phyloP scores from a whole-genome alignment of 1,140 invertebrate species.

The Ditylenchus dipsaci region DNA sequence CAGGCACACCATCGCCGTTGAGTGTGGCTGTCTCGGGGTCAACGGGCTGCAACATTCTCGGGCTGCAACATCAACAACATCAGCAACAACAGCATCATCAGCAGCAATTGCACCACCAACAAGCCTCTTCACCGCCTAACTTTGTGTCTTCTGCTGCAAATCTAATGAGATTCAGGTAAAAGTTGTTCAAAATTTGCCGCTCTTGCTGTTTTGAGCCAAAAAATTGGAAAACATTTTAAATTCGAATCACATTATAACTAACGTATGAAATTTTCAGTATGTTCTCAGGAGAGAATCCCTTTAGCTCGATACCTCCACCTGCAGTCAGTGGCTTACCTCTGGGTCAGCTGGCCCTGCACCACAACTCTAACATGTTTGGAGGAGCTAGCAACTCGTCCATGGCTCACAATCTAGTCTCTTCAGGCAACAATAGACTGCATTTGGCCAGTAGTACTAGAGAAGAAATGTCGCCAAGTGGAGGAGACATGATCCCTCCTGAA shows the following conservation, averaged over 20 bases:
- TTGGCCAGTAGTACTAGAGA: neutral
- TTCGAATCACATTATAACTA: too few species aligned
- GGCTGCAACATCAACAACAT: neutral
- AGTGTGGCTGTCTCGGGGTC: neutral
- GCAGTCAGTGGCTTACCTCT: neutral
- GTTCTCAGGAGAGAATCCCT: slow-evolving; percentile 2
- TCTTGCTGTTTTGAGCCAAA: too few species aligned
- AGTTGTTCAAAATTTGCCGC: too few species aligned
- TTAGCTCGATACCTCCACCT: neutral
- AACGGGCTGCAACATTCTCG: too few species aligned
- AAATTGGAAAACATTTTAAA: too few species aligned
- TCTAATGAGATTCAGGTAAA: slow-evolving; percentile 19
- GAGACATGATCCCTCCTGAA: slow-evolving; percentile 11
- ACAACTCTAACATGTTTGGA: neutral
- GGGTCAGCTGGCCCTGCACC: neutral
- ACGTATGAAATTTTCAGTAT: slow-evolving; percentile 10
- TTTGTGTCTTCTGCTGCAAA: slow-evolving; percentile 13
- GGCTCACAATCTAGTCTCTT: neutral
- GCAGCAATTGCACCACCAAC: slow-evolving; percentile 2
- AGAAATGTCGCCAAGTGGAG: neutral
- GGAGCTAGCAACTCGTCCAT: neutral
- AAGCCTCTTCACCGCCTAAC: neutral
- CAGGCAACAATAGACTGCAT: neutral
- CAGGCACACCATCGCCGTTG: slow-evolving; percentile 1
- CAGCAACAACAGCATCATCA: slow-evolving; percentile 14